phyloP scores from a whole-genome alignment of 2,888 invertebrate species.

The Steinernema scapterisci region DNA sequence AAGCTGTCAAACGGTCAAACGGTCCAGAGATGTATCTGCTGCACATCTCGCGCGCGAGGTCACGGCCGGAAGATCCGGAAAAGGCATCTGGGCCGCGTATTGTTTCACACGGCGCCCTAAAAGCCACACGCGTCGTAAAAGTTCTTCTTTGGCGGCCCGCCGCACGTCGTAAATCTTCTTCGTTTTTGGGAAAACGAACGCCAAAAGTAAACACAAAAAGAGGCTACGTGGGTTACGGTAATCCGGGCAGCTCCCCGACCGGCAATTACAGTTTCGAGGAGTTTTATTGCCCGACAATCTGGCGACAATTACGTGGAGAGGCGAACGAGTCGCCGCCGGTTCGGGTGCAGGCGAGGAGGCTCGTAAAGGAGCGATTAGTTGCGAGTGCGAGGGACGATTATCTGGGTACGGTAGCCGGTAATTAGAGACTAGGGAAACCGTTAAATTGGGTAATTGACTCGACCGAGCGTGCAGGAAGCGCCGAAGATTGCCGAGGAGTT shows the following conservation, averaged over 20 bases:
- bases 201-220: constrained; percentile 1
- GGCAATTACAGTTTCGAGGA: constrained; percentile 27
- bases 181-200: background rate
- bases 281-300: constrained; percentile 31
- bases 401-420: constrained; percentile 26
- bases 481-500: background rate
- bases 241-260: constrained; percentile 19
- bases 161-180: constrained; percentile 27
- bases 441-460: constrained; percentile 29
- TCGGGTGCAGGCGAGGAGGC: background rate
- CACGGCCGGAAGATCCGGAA: background rate
- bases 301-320: constrained; percentile 30
- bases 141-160: constrained; percentile 14
- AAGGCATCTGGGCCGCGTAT: constrained; percentile 28
- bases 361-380: constrained; percentile 30
- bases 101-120: constrained; percentile 30
- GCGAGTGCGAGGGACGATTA: constrained; percentile 6
- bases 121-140: constrained; percentile 30
- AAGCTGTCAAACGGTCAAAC: background rate
- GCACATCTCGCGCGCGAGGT: background rate
- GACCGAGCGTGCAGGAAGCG: background rate
- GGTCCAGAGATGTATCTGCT: background rate
- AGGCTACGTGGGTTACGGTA: constrained; percentile 26
- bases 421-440: constrained; percentile 14
- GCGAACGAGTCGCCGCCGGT: constrained; percentile 17